Evolutionary conservation across 2,888 invertebrate species (phyloP), one percentile per base, ranked within the genome.

Genomic region (Hypolimnas misippus): DNA sequence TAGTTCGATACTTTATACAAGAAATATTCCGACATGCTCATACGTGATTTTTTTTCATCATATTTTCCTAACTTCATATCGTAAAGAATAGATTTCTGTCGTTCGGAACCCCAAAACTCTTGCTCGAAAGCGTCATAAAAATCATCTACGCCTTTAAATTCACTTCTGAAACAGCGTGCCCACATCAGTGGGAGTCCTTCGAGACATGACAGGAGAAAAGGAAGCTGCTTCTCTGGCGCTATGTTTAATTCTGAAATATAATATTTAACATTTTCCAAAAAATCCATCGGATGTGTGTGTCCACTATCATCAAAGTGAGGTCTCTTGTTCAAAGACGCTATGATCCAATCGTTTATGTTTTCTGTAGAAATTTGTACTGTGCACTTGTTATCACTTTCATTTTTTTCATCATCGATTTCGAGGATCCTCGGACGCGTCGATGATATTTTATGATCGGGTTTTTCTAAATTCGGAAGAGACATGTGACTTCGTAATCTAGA

Each of bases 41-140:
- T 82, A 19, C 84, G 76, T 5, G 86, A 75, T 63, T 77, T 82
- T 1, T 70, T 70, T 35, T 86, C 89, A 46, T 90, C 87, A 65
- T 89, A 91, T 73, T 92, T 92, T 42, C 92, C 92, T 44, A 92
- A 73, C 71, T 92, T 92, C 81, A 92, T 81, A 64, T 92, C 92
- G 67, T 89, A 92, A 6, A 92, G 74, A 21, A 89, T 89, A 7
- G 89, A 77, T 63, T 91, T 92, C 69, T 92, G 92, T 57, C 89
- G 76, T 29, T 90, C 91, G 1, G 83, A 76, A 2, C 92, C 89
- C 92, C 92, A 92, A 71, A 89, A 92, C 63, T 92, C 92, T 69
- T 88, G 84, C 71, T 91, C 91, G 61, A 92, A 92, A 12, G 89
- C 86, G 7, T 71, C 74, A 66, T 84, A 90, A 73, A 92, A 91